Conservation (phyloP, 1,140 invertebrate genomes). For the Drosophila dunni region DNA sequence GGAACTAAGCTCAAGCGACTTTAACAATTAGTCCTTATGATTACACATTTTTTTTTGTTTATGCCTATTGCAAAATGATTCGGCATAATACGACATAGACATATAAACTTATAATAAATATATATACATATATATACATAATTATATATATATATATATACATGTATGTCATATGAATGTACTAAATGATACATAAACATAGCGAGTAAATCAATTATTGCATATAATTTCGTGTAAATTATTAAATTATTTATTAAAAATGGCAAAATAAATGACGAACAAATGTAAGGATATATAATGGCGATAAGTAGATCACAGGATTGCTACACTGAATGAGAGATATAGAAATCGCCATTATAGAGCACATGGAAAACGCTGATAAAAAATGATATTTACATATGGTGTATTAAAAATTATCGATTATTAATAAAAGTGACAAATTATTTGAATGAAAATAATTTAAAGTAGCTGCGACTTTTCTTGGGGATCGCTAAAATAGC, state of each 20-base stretch:
- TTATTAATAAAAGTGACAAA: slow-evolving; percentile 74
- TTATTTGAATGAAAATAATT: slow-evolving; percentile 60
- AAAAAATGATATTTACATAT: slow-evolving; percentile 79
- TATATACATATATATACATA: slow-evolving; percentile 40
- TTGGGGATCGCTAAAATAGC: too few relatives aligned
- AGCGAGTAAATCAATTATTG: slow-evolving; percentile 69
- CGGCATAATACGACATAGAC: slow-evolving; percentile 32
- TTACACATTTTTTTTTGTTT: slow-evolving; percentile 32
- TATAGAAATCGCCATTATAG: slow-evolving; percentile 2
- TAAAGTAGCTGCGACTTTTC: too few relatives aligned
- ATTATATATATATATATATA: slow-evolving; percentile 31
- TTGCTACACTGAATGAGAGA: slow-evolving; percentile 14
- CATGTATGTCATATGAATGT: slow-evolving; percentile 52
- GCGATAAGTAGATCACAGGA: slow-evolving; percentile 45
- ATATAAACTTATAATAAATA: slow-evolving; percentile 44
- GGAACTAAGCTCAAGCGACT: slow-evolving; percentile 49
- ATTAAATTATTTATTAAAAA: slow-evolving; percentile 54
- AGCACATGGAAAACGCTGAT: slow-evolving; percentile 60
- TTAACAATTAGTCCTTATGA: slow-evolving; percentile 35
- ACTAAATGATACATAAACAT: slow-evolving; percentile 74
- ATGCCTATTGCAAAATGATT: slow-evolving; percentile 27
- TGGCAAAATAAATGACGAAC: slow-evolving; percentile 26
- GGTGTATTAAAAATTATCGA: slow-evolving; percentile 78
- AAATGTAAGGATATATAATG: slow-evolving; percentile 34
- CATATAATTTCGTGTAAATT: slow-evolving; percentile 75